Percentiles rank a stretch among this genome's conserved stretches.
These are phyloP conservation scores for Drosophila villosipedis DNA, from an alignment of 2,888 invertebrate species.

Conservation along the genomic window DNA sequence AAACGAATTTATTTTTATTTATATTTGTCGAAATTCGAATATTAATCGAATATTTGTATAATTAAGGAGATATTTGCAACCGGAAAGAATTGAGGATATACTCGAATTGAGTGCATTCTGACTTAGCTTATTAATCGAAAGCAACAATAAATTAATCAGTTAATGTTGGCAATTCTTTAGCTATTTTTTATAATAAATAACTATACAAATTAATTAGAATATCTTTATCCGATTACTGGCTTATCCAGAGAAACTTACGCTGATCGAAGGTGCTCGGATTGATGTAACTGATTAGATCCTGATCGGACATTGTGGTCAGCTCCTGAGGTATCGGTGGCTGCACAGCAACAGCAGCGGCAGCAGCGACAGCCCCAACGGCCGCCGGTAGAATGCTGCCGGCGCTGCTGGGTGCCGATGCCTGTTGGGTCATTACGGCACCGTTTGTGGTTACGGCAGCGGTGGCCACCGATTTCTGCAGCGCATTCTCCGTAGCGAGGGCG, in stretches of 20 bases:
- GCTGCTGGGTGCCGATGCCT: conserved; percentile 70
- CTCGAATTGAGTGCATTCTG: too few species aligned
- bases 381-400: conserved; percentile 70
- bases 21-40: neutral
- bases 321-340: conserved; percentile 89
- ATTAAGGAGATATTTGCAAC: neutral
- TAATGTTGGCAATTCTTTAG: neutral
- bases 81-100: too few species aligned
- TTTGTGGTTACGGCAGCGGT: conserved; percentile 82
- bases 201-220: neutral
- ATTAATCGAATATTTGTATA: neutral
- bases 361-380: conserved; percentile 71
- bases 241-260: conserved; percentile 86
- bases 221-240: too few species aligned
- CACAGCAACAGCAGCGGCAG: conserved; percentile 83
- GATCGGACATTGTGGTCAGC: conserved; percentile 93
- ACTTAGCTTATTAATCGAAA: too few species aligned
- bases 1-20: neutral
- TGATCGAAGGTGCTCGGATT: conserved; percentile 96
- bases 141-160: neutral
- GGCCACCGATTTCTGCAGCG: conserved; percentile 82
- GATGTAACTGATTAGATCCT: conserved; percentile 94
- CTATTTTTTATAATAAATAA: neutral
- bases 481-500: conserved; percentile 83
- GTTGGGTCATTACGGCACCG: conserved; percentile 81